A percentile compares a stretch with the other conserved stretches of the same genome.
Conservation (phyloP, 2,888 invertebrate species). For the Tineola bisselliella region DNA sequence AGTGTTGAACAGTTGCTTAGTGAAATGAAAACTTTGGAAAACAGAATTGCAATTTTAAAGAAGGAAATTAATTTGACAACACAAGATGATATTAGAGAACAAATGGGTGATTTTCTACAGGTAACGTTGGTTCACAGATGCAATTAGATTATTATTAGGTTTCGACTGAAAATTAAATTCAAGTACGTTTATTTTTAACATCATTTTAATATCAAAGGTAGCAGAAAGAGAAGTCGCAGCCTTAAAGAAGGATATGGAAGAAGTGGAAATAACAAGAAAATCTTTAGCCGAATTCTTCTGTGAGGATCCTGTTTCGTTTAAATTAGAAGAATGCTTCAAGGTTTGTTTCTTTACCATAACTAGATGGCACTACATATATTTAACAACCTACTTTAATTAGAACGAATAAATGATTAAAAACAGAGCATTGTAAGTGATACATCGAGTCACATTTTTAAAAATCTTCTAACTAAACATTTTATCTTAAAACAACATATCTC, state of each 20-base stretch:
- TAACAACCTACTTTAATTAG: no score
- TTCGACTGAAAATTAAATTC: no score
- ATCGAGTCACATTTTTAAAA: no score
- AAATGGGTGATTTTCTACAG: slow-evolving; percentile 89
- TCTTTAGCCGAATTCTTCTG: slow-evolving; percentile 93
- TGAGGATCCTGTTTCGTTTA: slow-evolving; percentile 89
- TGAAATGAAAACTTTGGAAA: slow-evolving; percentile 85
- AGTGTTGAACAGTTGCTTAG: slow-evolving; percentile 89
- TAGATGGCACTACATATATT: no score
- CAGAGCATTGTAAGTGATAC: no score
- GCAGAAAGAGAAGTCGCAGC: slow-evolving; percentile 73
- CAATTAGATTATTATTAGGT: no score
- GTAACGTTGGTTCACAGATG: slow-evolving; percentile 43
- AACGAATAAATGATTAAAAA: no score
- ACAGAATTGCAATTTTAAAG: slow-evolving; percentile 80
- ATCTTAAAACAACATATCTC: no score
- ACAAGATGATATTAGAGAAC: slow-evolving; percentile 82
- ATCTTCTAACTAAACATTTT: no score
- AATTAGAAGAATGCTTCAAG: slow-evolving; percentile 93
- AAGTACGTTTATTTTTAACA: no score
- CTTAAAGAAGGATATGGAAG: slow-evolving; percentile 81
- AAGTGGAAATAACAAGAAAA: slow-evolving; percentile 81
- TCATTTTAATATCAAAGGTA: slow-evolving; percentile 55
- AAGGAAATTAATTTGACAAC: slow-evolving; percentile 81
- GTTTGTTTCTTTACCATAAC: slow-evolving; percentile 39